Evolutionary conservation across 2,113 vertebrate genomes (phyloP).

Genomic region (Psophia crepitans): DNA sequence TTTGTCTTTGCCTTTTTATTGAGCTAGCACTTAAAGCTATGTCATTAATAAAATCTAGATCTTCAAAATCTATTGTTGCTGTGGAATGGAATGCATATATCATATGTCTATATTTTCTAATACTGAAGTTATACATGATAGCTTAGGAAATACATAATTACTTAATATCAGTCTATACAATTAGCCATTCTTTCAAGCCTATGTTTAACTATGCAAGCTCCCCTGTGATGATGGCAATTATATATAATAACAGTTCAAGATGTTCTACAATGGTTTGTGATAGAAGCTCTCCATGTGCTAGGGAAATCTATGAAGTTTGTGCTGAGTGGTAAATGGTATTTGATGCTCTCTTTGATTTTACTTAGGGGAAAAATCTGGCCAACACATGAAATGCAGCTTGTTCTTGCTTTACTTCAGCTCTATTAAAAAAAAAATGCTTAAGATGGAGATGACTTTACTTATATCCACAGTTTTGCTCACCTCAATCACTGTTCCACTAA

Average conservation of each 20-base stretch:
- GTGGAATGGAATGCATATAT: background rate
- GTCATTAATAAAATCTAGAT: background rate
- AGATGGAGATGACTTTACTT: background rate
- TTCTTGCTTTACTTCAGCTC: background rate
- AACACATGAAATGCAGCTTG: conserved; percentile 3
- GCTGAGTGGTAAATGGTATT: background rate
- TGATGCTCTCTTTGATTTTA: background rate
- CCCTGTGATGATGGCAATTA: background rate
- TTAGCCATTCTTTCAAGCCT: background rate
- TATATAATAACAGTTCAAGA: background rate
- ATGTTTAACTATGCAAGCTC: background rate
- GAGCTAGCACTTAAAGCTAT: background rate
- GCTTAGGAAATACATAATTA: background rate
- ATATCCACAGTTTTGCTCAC: background rate
- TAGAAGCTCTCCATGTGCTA: background rate
- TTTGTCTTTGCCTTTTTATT: background rate
- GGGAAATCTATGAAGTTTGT: background rate
- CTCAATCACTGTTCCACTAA: background rate
- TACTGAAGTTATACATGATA: background rate
- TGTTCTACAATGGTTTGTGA: background rate
- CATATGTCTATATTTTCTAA: background rate
- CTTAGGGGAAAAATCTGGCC: conserved; percentile 12
- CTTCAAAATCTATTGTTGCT: background rate
- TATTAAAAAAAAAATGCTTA: background rate
- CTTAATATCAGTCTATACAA: background rate